phyloP scores from a whole-genome alignment of 2,888 invertebrate species.

The Anthrax anthrax region DNA sequence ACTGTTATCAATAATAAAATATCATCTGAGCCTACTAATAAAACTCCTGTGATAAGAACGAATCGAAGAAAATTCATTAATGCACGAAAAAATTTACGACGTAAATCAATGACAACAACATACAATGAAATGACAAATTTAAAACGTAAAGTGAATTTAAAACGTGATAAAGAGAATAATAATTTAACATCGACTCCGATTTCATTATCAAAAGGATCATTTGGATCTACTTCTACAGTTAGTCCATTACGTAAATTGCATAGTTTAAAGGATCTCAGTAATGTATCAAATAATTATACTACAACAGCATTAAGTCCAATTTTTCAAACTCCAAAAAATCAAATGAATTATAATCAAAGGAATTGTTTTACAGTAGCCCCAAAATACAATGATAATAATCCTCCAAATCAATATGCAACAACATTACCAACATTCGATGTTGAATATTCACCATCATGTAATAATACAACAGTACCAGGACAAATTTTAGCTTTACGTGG shows the following conservation, averaged over 20 bases:
- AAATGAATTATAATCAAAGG: not conserved
- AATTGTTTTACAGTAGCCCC: not conserved
- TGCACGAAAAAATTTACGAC: conserved; percentile 14
- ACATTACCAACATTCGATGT: conserved; percentile 21
- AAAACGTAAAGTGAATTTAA: conserved; percentile 3
- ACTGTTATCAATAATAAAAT: not conserved
- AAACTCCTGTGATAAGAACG: not conserved
- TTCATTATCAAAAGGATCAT: conserved; percentile 7
- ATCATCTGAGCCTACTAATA: not conserved
- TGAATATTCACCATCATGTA: conserved; percentile 28
- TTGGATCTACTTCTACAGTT: not conserved
- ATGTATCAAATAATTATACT: conserved; percentile 19
- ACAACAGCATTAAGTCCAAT: conserved; percentile 9
- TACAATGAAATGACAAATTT: conserved; percentile 9
- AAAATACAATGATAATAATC: conserved; percentile 1
- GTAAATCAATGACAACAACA: conserved; percentile 15
- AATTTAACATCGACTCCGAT: conserved; percentile 21
- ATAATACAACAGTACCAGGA: conserved; percentile 23
- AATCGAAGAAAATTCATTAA: conserved; percentile 7
- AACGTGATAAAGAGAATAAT: conserved; percentile 27
- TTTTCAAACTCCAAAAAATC: conserved; percentile 9
- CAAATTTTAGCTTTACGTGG: conserved; percentile 29
- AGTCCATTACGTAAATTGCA: conserved; percentile 14
- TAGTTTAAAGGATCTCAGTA: conserved; percentile 24
- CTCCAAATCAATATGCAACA: conserved; percentile 13